phyloP scores from a whole-genome alignment of 2,888 invertebrate species.

The Hirtodrosophila cameraria region DNA sequence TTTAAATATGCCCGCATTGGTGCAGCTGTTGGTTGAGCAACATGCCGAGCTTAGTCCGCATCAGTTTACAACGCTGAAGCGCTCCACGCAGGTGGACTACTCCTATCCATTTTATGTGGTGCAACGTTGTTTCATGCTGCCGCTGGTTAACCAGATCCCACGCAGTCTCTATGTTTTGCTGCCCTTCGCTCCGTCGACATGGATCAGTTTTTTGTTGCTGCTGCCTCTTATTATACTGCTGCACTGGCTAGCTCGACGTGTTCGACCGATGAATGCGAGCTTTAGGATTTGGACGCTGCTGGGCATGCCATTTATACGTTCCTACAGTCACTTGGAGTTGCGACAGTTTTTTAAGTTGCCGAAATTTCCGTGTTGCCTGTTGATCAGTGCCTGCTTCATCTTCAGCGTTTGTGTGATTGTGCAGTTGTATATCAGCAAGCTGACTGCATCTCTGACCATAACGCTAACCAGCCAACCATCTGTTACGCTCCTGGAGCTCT shows the following conservation, averaged over 20 bases:
- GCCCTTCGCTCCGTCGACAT: conserved; percentile 49
- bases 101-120: conserved; percentile 58
- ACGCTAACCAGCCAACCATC: conserved; percentile 2
- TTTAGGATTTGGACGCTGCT: conserved; percentile 35
- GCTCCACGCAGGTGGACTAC: conserved; percentile 45
- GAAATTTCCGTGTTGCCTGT: neutral
- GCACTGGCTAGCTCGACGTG: neutral
- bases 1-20: conserved; percentile 47
- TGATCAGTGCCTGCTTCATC: conserved; percentile 5
- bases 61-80: conserved; percentile 50
- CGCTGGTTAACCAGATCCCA: conserved; percentile 32
- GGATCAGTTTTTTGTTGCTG: conserved; percentile 35
- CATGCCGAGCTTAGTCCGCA: conserved; percentile 62
- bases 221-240: conserved; percentile 1
- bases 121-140: conserved; percentile 64
- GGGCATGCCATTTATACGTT: conserved; percentile 44
- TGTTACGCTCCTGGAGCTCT: conserved; percentile 25
- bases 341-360: neutral
- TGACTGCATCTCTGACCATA: conserved; percentile 53
- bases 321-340: neutral
- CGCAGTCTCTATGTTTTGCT: conserved; percentile 46
- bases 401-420: conserved; percentile 38
- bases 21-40: conserved; percentile 30
- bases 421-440: conserved; percentile 50
- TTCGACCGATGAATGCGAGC: neutral